A percentile compares a stretch with the other conserved stretches of the same genome.
These are phyloP conservation scores for Lithobates sylvaticus DNA, from an alignment of 2,797 vertebrate genomes.

Conservation along the genomic window DNA sequence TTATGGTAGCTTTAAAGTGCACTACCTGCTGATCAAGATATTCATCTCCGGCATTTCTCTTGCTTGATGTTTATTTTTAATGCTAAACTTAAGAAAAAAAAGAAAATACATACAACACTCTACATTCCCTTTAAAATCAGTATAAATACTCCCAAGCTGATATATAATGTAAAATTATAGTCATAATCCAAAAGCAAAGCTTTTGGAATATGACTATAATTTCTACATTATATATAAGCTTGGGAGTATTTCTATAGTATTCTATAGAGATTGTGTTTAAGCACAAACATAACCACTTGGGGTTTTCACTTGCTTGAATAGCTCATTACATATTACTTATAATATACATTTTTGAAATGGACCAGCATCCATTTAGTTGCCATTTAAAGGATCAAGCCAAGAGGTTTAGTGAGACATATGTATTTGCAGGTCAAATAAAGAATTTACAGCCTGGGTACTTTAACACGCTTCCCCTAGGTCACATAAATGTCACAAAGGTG, in stretches of 20 bases:
- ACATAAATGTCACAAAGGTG: conserved; percentile 20
- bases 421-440: not conserved
- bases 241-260: no score
- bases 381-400: not conserved
- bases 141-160: not conserved
- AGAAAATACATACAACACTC: no score
- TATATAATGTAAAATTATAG: not conserved
- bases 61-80: no score
- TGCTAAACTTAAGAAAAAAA: no score
- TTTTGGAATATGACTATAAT: no score
- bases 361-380: not conserved
- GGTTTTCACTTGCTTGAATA: not conserved
- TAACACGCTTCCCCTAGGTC: conserved; percentile 3
- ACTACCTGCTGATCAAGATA: no score
- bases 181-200: not conserved
- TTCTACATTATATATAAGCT: no score
- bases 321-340: not conserved
- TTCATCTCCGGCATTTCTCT: no score
- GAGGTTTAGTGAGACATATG: not conserved
- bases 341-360: not conserved
- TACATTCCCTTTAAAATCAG: no score
- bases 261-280: not conserved
- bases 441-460: not conserved
- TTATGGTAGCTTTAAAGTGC: no score
- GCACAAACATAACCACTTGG: not conserved